A percentile compares a stretch with the other conserved stretches of the same genome.
These are phyloP conservation scores for Scrobipalpa costella DNA, from an alignment of 2,888 invertebrate species.

Conservation along the genomic window DNA sequence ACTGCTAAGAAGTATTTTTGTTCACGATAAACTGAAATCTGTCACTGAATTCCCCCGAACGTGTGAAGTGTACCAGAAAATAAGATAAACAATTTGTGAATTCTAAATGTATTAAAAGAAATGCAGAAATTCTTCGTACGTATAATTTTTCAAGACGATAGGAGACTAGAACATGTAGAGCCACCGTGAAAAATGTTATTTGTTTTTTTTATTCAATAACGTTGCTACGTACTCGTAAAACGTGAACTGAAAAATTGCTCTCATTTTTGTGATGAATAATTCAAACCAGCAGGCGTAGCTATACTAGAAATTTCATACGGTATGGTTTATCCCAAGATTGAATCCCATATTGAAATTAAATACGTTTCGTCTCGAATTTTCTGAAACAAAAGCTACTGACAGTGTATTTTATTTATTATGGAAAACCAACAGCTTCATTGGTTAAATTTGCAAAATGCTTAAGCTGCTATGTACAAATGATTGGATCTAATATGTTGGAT, in stretches of 20 bases:
- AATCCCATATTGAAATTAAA: neutral
- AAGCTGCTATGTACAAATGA: too few species aligned
- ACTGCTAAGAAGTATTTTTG: neutral
- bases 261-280: conserved; percentile 10
- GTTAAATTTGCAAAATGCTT: too few species aligned
- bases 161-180: neutral
- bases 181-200: conserved; percentile 2
- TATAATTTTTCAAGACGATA: conserved; percentile 1
- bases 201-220: conserved; percentile 18
- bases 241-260: conserved; percentile 17
- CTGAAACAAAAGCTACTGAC: neutral
- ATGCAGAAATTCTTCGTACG: neutral
- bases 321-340: neutral
- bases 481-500: too few species aligned
- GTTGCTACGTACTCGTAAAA: neutral
- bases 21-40: neutral
- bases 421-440: neutral
- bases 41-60: neutral
- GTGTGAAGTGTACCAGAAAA: conserved; percentile 13
- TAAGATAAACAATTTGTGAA: conserved; percentile 1
- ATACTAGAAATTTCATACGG: neutral
- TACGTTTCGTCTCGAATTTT: neutral
- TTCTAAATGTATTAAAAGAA: neutral
- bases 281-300: neutral
- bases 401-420: neutral